phyloP scores from a whole-genome alignment of 2,113 vertebrate species.

The Piaya cayana region DNA sequence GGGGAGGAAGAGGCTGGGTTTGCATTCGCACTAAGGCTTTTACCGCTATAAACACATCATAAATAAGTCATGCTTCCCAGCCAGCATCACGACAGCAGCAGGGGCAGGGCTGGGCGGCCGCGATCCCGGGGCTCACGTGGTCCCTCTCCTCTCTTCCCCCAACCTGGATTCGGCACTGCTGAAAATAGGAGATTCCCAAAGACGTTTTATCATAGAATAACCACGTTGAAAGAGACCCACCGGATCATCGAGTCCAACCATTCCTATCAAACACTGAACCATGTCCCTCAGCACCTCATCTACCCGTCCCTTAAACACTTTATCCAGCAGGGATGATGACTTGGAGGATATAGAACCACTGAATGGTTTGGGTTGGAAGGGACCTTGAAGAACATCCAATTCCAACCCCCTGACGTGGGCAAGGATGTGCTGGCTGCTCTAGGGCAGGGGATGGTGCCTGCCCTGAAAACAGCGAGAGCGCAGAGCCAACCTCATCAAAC shows the following conservation, averaged over 20 bases:
- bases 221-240: too few species aligned
- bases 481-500: neutral
- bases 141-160: neutral
- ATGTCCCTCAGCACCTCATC: too few species aligned
- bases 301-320: too few species aligned
- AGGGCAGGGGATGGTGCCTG: neutral
- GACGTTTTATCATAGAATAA: too few species aligned
- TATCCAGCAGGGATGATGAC: rapidly evolving
- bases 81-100: rapidly evolving
- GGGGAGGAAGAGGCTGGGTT: neutral
- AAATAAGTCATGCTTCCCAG: neutral
- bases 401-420: too few species aligned
- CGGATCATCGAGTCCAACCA: too few species aligned
- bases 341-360: neutral
- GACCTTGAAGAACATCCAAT: too few species aligned
- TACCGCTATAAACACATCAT: neutral
- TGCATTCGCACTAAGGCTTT: neutral
- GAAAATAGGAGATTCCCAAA: neutral
- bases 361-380: too few species aligned
- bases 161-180: neutral
- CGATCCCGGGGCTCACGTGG: rapidly evolving
- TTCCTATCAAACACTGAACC: too few species aligned
- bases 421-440: neutral
- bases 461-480: neutral
- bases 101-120: neutral